A percentile compares a stretch with the other conserved stretches of the same genome.
phyloP scores from a whole-genome alignment of 2,113 vertebrate genomes.

The Oncorhynchus mykiss region DNA sequence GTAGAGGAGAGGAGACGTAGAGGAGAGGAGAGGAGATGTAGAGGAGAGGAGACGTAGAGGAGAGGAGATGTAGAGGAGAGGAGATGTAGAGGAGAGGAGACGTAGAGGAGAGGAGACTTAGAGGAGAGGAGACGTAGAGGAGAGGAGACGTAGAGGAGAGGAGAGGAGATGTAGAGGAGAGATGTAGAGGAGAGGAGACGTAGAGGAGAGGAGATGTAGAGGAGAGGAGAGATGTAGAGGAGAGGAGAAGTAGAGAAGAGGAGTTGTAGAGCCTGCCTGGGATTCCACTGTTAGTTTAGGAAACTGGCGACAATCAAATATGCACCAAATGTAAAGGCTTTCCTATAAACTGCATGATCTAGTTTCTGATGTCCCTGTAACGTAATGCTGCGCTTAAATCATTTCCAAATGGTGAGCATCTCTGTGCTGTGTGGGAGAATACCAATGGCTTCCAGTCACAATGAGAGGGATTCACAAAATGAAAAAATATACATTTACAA shows the following conservation, averaged over 20 bases:
- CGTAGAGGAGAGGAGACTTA: constrained; percentile 13
- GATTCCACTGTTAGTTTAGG: constrained; percentile 30
- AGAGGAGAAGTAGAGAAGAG: constrained; percentile 18
- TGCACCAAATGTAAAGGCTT: constrained; percentile 18
- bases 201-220: not conserved
- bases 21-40: constrained; percentile 17
- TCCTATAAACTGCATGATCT: constrained; percentile 22
- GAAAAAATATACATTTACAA: not conserved
- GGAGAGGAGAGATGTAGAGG: constrained; percentile 24
- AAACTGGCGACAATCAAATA: constrained; percentile 38
- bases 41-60: constrained; percentile 1
- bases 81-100: constrained; percentile 20
- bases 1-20: not conserved
- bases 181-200: too few relatives aligned
- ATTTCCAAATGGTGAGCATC: constrained; percentile 30
- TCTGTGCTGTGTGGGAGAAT: constrained; percentile 24
- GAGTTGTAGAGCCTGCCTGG: constrained; percentile 23
- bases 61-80: constrained; percentile 23
- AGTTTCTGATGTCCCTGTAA: constrained; percentile 19
- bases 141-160: constrained; percentile 23
- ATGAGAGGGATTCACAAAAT: constrained; percentile 5
- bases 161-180: constrained; percentile 17
- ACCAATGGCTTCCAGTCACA: constrained; percentile 16
- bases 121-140: constrained; percentile 10
- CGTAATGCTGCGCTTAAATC: constrained; percentile 25